Evolutionary conservation across 2,797 vertebrate species (phyloP).

Genomic region (Myotis myotis): DNA sequence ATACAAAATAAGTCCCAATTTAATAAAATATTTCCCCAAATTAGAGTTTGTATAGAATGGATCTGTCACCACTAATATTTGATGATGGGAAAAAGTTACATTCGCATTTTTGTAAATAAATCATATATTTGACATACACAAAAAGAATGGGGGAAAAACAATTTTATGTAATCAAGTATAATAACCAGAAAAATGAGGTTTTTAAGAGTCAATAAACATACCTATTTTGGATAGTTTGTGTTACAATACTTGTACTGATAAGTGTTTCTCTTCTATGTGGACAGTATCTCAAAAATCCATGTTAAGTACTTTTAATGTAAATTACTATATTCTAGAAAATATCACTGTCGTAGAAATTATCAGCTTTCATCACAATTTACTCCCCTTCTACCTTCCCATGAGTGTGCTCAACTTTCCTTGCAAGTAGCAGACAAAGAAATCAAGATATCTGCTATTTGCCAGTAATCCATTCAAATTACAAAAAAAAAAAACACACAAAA

Average conservation of each 20-base stretch:
- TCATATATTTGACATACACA: background rate
- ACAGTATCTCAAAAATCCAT: background rate
- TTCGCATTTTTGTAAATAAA: constrained; percentile 30
- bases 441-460: background rate
- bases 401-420: background rate
- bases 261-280: background rate
- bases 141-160: background rate
- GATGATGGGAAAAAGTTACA: constrained; percentile 15
- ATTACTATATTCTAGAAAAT: background rate
- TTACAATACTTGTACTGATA: background rate
- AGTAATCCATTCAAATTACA: background rate
- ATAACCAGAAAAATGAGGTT: constrained; percentile 25
- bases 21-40: background rate
- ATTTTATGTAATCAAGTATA: background rate
- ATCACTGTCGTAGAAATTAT: background rate
- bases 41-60: background rate
- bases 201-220: constrained; percentile 4
- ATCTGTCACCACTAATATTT: background rate
- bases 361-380: background rate
- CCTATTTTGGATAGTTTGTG: background rate
- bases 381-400: background rate
- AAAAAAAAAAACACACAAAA: background rate
- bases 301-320: background rate
- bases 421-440: background rate
- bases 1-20: background rate